Percentiles rank a stretch among this genome's conserved stretches.
Conservation (phyloP, 2,113 vertebrate species). For the Madoqua kirkii region DNA sequence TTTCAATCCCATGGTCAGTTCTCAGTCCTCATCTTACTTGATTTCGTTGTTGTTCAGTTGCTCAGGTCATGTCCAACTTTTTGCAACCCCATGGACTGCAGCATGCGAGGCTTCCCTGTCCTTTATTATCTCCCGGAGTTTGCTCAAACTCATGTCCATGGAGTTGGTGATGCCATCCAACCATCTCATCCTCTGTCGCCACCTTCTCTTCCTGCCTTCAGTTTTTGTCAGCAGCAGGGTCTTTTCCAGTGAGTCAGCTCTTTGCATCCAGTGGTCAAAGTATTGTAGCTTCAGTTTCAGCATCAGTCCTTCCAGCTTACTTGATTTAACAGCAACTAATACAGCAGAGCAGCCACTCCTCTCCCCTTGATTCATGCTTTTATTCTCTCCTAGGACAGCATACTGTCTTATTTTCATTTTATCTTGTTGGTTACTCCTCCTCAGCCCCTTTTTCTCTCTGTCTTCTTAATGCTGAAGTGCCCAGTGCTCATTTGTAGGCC, state of each 20-base stretch:
- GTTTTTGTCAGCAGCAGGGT: background rate
- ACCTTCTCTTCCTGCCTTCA: background rate
- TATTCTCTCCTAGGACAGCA: background rate
- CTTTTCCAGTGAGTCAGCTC: background rate
- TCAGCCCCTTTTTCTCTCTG: background rate
- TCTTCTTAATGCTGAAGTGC: background rate
- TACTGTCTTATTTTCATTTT: background rate
- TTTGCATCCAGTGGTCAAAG: background rate
- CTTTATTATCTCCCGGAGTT: background rate
- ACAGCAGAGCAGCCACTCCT: background rate
- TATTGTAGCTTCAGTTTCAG: background rate
- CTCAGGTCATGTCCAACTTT: background rate
- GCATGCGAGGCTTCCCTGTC: background rate
- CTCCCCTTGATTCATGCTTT: background rate
- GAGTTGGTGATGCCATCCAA: background rate
- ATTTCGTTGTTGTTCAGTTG: background rate
- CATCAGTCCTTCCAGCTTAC: background rate
- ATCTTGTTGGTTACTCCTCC: background rate
- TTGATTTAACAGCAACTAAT: background rate
- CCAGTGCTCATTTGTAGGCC: background rate
- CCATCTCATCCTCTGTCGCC: background rate
- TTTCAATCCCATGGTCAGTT: background rate
- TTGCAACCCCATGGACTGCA: background rate
- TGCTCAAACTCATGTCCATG: background rate
- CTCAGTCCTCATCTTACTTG: background rate